Evolutionary conservation across 2,113 vertebrate species (phyloP).

Genomic region (Triplophysa tibetana): DNA sequence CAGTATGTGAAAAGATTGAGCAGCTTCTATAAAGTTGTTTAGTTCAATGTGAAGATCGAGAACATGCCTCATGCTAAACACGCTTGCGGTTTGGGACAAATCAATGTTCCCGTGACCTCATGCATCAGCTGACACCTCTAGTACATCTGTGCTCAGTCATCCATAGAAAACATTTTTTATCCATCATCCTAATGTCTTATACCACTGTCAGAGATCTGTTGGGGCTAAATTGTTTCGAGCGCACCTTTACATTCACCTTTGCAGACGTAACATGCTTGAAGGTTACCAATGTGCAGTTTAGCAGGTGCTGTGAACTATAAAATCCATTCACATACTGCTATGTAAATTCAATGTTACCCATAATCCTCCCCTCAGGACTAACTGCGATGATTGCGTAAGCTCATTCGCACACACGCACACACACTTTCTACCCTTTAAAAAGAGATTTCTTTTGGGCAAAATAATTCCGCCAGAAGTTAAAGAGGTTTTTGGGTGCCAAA

Average conservation of each 20-base stretch:
- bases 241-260: conserved; percentile 12
- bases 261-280: background rate
- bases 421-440: conserved; percentile 26
- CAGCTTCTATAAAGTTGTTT: conserved; percentile 35
- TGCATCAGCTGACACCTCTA: conserved; percentile 34
- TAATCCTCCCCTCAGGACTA: conserved; percentile 36
- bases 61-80: conserved; percentile 32
- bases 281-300: background rate
- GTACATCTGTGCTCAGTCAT: conserved; percentile 14
- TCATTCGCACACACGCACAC: background rate
- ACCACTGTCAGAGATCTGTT: background rate
- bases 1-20: conserved; percentile 16
- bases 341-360: conserved; percentile 31
- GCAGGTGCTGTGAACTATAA: conserved; percentile 3
- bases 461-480: conserved; percentile 45
- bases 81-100: conserved; percentile 28
- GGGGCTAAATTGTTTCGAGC: background rate
- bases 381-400: conserved; percentile 45
- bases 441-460: conserved; percentile 43
- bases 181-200: conserved; percentile 27
- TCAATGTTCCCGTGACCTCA: conserved; percentile 27
- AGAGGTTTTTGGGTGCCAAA: conserved; percentile 50
- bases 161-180: conserved; percentile 5
- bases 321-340: conserved; percentile 17
- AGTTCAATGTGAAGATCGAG: conserved; percentile 12